Base-by-base conservation (phyloP, 2,797 vertebrate genomes). In the Hippoglossus hippoglossus region DNA sequence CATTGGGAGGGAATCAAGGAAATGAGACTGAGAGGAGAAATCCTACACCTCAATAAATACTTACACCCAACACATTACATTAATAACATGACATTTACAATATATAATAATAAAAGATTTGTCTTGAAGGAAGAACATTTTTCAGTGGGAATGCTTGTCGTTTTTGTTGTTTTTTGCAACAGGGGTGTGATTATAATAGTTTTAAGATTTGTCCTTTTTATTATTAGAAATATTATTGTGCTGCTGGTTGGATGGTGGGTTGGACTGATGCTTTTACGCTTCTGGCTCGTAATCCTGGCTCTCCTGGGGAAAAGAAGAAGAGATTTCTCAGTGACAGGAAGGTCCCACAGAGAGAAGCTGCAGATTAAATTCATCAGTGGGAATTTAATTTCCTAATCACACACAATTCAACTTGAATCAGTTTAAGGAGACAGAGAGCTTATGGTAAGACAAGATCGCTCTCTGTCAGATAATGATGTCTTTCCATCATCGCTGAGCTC, bases 221-320 rank as follows among this genome's bases (percentile, higher is more conserved):
- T 96, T 93, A 87, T 91, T 94, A 95, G 94, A 97, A 97, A 95
- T 90, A 86, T 92, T 94, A 92, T 95, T 96, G 95, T 96, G 94
- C 95, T 95, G 97, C 96, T 99, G 98, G 96, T 96, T 95, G 94
- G 94, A 94, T 92, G 92, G 91, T 91, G 94, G 86, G 90, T 91
- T 25, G 90, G 91, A 93, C 81, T 91, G 89, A 79, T 73, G 73
- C 76, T 87, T 95, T 97, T 98, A 99, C 15, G 98, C 98, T 91
- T 99, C 98, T 80, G 97, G 98, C 89, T 98, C 97, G 49, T 99
- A 99, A 89, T 99, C 98, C 94, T 98, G 98, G 94, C 95, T 97
- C 84, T 96, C 96, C 94, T 97, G 78, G 73, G 73, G 6, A 60
- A 66, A 70, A 83, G 16, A 81, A 71, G 60, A 76, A 49, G 15